Evolutionary conservation across 2,888 invertebrate species (phyloP).

Genomic region (Drosophila neutralis): DNA sequence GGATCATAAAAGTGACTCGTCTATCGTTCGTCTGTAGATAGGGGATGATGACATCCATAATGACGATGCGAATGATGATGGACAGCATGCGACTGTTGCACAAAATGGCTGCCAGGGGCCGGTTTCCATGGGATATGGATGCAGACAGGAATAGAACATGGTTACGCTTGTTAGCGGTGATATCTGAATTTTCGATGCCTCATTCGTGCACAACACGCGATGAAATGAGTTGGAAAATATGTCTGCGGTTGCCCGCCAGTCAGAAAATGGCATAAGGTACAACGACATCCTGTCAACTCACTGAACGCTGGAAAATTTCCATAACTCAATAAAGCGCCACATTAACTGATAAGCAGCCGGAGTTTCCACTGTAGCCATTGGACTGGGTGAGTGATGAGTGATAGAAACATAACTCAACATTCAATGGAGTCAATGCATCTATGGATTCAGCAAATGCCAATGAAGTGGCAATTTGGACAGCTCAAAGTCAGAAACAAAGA

Average conservation of each 20-base stretch:
- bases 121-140: background rate
- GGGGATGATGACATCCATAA: constrained; percentile 51
- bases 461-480: constrained; percentile 44
- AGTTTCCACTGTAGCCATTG: constrained; percentile 13
- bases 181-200: constrained; percentile 73
- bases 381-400: constrained; percentile 45
- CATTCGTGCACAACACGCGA: constrained; percentile 39
- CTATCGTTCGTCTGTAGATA: constrained; percentile 10
- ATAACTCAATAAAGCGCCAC: constrained; percentile 62
- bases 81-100: constrained; percentile 47
- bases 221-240: constrained; percentile 83
- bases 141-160: constrained; percentile 43
- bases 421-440: constrained; percentile 18
- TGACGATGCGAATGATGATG: constrained; percentile 38
- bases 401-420: constrained; percentile 39
- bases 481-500: constrained; percentile 2
- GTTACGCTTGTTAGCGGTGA: constrained; percentile 72
- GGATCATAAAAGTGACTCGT: constrained; percentile 71
- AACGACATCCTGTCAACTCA: constrained; percentile 23
- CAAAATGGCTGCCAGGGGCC: constrained; percentile 30
- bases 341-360: constrained; percentile 59
- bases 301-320: constrained; percentile 42
- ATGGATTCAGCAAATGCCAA: constrained; percentile 29
- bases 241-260: constrained; percentile 55
- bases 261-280: constrained; percentile 10